Percentiles rank a stretch among this genome's conserved stretches.
These are phyloP conservation scores for Otolemur garnettii DNA, from an alignment of 2,113 vertebrate species.

Conservation along the genomic window DNA sequence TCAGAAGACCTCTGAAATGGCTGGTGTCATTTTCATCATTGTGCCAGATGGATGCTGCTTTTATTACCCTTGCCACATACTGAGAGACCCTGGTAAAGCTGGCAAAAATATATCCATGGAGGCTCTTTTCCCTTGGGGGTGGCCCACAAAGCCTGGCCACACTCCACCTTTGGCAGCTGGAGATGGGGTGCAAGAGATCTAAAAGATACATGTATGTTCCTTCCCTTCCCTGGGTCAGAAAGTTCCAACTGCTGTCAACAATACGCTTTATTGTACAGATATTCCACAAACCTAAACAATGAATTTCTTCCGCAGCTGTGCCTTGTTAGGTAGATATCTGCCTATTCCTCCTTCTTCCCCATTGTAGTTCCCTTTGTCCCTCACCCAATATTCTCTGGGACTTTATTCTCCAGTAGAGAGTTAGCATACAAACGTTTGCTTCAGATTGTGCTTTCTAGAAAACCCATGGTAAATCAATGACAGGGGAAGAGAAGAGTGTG, in stretches of 20 bases:
- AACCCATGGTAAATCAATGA: background rate
- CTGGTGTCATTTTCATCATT: background rate
- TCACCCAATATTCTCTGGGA: background rate
- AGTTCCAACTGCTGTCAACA: background rate
- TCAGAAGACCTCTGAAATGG: background rate
- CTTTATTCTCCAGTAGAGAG: background rate
- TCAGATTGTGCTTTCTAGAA: background rate
- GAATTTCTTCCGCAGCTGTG: background rate
- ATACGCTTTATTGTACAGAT: background rate
- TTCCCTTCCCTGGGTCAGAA: background rate
- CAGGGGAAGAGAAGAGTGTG: background rate
- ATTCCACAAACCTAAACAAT: background rate
- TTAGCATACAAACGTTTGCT: background rate
- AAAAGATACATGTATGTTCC: background rate
- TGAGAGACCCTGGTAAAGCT: background rate
- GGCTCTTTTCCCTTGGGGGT: background rate
- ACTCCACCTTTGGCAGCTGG: background rate
- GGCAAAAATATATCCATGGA: background rate
- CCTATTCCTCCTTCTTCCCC: background rate
- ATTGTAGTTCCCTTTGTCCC: background rate
- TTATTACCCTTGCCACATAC: background rate
- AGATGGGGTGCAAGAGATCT: background rate
- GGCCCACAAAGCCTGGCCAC: background rate
- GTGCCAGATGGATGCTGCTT: background rate
- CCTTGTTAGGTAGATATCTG: background rate